These are phyloP conservation scores for Scomberomorus guttatus DNA, from an alignment of 2,797 vertebrate genomes.

Conservation along the genomic window DNA sequence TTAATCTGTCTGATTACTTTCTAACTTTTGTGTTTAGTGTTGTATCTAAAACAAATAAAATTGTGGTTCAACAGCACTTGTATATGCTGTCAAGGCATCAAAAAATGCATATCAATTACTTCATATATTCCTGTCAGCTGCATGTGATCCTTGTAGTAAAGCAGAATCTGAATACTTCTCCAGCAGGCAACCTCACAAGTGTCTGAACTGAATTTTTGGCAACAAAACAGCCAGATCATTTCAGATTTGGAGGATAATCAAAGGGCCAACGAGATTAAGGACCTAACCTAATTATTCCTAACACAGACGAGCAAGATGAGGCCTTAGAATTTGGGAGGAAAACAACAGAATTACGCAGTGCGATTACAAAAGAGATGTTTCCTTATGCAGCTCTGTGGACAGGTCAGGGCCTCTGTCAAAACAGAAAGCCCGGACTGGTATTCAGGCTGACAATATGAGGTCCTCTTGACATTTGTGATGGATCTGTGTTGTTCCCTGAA, in stretches of 20 bases:
- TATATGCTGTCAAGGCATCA: neutral
- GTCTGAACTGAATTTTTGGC: slow-evolving; percentile 36
- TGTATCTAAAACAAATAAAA: slow-evolving; percentile 6
- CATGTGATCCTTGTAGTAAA: neutral
- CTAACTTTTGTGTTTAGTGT: slow-evolving; percentile 7
- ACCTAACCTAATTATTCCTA: slow-evolving; percentile 56
- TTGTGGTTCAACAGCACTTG: neutral
- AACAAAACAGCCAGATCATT: slow-evolving; percentile 37
- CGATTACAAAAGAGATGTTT: slow-evolving; percentile 62
- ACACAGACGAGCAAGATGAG: slow-evolving; percentile 35
- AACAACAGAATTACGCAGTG: slow-evolving; percentile 45
- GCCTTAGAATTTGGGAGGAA: slow-evolving; percentile 14
- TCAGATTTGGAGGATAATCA: slow-evolving; percentile 61
- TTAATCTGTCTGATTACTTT: slow-evolving; percentile 66
- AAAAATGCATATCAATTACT: neutral
- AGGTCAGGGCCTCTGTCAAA: slow-evolving; percentile 64
- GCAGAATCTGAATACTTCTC: neutral
- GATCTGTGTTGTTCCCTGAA: slow-evolving; percentile 61
- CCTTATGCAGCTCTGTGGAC: slow-evolving; percentile 50
- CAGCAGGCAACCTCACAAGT: slow-evolving; percentile 18
- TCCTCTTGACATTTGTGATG: slow-evolving; percentile 67
- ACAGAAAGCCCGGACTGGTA: slow-evolving; percentile 29
- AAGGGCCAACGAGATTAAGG: slow-evolving; percentile 51
- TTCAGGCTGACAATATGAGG: slow-evolving; percentile 65
- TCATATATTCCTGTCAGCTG: neutral